phyloP scores from a whole-genome alignment of 2,888 invertebrate genomes.

The Autographa gamma region DNA sequence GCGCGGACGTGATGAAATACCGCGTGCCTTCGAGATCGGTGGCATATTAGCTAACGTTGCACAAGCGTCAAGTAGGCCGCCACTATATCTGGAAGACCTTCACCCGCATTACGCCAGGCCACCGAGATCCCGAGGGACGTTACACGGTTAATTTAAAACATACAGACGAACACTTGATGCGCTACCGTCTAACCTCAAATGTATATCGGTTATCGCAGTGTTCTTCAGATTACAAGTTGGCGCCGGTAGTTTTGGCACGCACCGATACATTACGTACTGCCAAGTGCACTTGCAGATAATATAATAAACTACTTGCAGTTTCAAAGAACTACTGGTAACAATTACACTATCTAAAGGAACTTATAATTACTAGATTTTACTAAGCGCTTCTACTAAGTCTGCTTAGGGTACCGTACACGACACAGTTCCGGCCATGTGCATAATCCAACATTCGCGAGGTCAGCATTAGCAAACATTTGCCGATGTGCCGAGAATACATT shows the following conservation, averaged over 20 bases:
- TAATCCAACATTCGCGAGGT: slow-evolving; percentile 60
- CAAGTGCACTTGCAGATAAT: slow-evolving; percentile 54
- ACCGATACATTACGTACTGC: slow-evolving; percentile 48
- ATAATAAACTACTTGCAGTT: slow-evolving; percentile 32
- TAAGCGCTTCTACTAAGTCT: slow-evolving; percentile 39
- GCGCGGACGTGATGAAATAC: slow-evolving; percentile 70
- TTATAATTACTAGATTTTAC: slow-evolving; percentile 36
- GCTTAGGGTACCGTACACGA: slow-evolving; percentile 45
- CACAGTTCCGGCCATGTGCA: slow-evolving; percentile 67
- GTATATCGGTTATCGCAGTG: slow-evolving; percentile 50
- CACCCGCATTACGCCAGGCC: slow-evolving; percentile 78
- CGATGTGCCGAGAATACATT: slow-evolving; percentile 44
- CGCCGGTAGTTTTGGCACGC: slow-evolving; percentile 57
- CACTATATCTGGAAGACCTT: slow-evolving; percentile 86
- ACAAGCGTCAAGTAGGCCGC: slow-evolving; percentile 80
- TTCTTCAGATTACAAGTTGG: slow-evolving; percentile 54
- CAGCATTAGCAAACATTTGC: slow-evolving; percentile 59
- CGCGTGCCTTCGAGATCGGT: slow-evolving; percentile 64
- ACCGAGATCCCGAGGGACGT: slow-evolving; percentile 75
- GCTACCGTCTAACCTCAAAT: slow-evolving; percentile 43
- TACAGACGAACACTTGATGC: slow-evolving; percentile 41
- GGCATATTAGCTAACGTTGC: slow-evolving; percentile 70
- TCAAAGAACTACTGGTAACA: slow-evolving; percentile 21
- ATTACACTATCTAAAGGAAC: slow-evolving; percentile 5
- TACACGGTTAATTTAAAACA: slow-evolving; percentile 60